These are phyloP conservation scores for Diadromus collaris DNA, from an alignment of 2,888 invertebrate genomes.

Conservation along the genomic window DNA sequence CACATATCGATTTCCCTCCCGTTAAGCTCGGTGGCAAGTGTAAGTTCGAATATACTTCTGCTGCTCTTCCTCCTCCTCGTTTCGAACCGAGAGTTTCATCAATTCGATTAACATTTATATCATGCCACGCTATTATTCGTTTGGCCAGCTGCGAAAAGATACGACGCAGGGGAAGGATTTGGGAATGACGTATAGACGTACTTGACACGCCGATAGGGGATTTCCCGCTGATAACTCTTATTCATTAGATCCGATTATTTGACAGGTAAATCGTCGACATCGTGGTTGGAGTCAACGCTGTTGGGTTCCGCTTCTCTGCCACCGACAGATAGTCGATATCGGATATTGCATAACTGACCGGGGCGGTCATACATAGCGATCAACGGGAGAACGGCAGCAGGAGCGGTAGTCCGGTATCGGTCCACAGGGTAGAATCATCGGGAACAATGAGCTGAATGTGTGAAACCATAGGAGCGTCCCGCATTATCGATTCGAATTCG, in stretches of 20 bases:
- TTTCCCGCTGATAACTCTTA: conserved; percentile 54
- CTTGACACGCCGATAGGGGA: neutral
- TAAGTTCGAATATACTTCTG: neutral
- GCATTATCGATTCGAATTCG: neutral
- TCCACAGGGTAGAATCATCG: neutral
- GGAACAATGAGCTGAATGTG: neutral
- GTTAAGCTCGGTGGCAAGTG: neutral
- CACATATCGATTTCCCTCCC: neutral
- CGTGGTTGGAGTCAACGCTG: conserved; percentile 23
- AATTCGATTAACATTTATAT: conserved; percentile 20
- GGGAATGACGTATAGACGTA: neutral
- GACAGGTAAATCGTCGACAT: conserved; percentile 55
- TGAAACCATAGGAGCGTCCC: conserved; percentile 1
- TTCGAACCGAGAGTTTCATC: neutral
- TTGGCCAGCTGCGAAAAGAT: neutral
- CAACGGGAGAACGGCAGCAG: conserved; percentile 1
- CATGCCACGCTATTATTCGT: neutral
- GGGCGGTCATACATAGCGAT: conserved; percentile 22
- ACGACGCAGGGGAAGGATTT: neutral
- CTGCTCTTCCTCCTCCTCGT: too few species aligned
- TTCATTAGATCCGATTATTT: conserved; percentile 63
- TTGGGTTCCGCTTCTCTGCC: conserved; percentile 50
- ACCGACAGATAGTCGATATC: conserved; percentile 67
- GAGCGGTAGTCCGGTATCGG: neutral
- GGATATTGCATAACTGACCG: conserved; percentile 67